Percentiles rank a stretch among this genome's conserved stretches.
Evolutionary conservation across 1,140 invertebrate genomes (phyloP).

Genomic region (Halictus rubicundus): DNA sequence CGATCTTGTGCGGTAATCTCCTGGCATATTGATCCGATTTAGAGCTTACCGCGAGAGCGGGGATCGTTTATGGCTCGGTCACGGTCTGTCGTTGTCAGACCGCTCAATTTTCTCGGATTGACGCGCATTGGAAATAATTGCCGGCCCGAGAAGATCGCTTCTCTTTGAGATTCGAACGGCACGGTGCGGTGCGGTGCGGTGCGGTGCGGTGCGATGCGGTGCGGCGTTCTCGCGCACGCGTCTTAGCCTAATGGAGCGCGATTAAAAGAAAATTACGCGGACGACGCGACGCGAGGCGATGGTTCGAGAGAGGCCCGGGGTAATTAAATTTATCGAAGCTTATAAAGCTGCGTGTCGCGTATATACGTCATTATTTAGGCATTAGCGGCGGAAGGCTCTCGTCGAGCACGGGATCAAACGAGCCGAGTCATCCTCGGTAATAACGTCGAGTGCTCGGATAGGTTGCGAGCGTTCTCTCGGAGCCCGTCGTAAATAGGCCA

Average conservation of each 20-base stretch:
- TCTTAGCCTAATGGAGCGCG: slow-evolving; percentile 1
- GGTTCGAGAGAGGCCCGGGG: neutral
- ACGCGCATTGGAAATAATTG: neutral
- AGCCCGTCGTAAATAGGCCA: slow-evolving; percentile 38
- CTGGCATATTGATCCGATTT: slow-evolving; percentile 78
- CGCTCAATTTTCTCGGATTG: slow-evolving; percentile 18
- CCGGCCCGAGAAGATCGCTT: neutral
- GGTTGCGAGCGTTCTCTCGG: slow-evolving; percentile 40
- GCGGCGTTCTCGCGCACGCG: neutral
- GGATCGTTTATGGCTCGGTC: slow-evolving; percentile 63
- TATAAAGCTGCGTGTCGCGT: slow-evolving; percentile 55
- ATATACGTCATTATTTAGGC: slow-evolving; percentile 60
- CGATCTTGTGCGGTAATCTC: slow-evolving; percentile 78
- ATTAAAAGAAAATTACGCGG: slow-evolving; percentile 43
- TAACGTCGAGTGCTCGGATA: slow-evolving; percentile 66
- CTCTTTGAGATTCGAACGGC: neutral
- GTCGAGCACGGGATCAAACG: slow-evolving; percentile 5
- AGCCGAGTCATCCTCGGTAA: slow-evolving; percentile 74
- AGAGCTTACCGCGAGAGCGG: slow-evolving; percentile 28
- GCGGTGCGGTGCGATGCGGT: too few relatives aligned
- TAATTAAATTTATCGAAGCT: slow-evolving; percentile 60
- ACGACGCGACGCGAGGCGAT: too few relatives aligned
- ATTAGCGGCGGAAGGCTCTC: slow-evolving; percentile 41
- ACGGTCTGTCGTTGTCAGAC: slow-evolving; percentile 20
- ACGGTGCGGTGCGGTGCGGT: too few relatives aligned